Conservation (phyloP, 2,113 vertebrate species). For the Microcebus griseorufus region DNA sequence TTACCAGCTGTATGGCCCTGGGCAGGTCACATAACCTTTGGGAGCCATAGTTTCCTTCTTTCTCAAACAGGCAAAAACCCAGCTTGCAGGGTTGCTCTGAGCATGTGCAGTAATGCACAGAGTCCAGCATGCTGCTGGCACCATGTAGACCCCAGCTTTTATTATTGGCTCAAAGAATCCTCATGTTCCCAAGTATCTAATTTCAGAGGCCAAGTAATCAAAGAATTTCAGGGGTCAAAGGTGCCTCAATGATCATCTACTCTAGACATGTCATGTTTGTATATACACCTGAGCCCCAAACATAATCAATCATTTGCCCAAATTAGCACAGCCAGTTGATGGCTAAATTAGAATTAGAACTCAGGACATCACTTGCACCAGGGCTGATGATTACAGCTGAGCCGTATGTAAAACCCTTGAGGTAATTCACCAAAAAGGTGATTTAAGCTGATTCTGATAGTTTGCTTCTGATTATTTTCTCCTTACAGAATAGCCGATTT, state of each 20-base stretch:
- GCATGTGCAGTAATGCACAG: not conserved
- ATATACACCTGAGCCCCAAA: not conserved
- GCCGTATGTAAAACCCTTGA: not conserved
- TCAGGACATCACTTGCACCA: not conserved
- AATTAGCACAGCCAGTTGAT: not conserved
- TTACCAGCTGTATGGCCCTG: not conserved
- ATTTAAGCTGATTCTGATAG: not conserved
- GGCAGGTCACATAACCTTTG: not conserved
- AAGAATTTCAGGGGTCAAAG: not conserved
- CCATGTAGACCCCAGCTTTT: not conserved
- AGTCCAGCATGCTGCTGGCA: not conserved
- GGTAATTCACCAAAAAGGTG: not conserved
- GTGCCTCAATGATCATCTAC: not conserved
- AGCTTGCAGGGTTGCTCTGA: not conserved
- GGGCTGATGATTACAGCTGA: not conserved
- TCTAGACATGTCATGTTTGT: not conserved
- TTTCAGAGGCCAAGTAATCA: not conserved
- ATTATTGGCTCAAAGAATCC: not conserved
- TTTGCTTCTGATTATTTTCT: not conserved
- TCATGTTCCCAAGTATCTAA: not conserved
- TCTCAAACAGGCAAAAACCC: not conserved
- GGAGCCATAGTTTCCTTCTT: not conserved
- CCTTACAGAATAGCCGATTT: not conserved
- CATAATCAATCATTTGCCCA: not conserved
- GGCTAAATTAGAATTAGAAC: not conserved